Base-by-base conservation (phyloP, 2,888 invertebrate genomes). In the Epirrhoe tristata region DNA sequence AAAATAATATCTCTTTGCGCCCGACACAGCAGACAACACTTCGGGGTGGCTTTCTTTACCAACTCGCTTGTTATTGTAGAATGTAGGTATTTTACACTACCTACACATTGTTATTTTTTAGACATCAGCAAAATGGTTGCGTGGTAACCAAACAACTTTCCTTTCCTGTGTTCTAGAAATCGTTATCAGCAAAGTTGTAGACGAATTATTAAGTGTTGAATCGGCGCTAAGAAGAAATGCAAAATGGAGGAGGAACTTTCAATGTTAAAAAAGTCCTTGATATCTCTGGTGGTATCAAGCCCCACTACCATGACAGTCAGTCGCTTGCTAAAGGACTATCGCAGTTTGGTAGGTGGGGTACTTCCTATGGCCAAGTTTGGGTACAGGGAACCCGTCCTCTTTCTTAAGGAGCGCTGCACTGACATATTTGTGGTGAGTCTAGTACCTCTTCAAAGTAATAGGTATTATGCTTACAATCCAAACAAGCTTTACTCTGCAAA, bases 251-350 rank as follows among this genome's bases (percentile, higher is more conserved):
- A 80, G 31, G 89, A 90, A 60, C 50, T 92, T 14, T 79, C 79
- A 17, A 75, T 84, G 57, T 66, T 93, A 62, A 92, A 92, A 77
- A 74, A 79, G 17, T 77, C 79, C 71, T 77, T 93, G 62, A 82
- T 88, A 10, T 87, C 92, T 14, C 77, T 93, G 69, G 92, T 91
- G 72, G 91, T 93, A 69, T 93, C 93, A 5, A 85, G 86, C 66
- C 86, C 91, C 0, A 81, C 86, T 1, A 81, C 86, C 70, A 78
- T 93, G 74, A 87, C 90, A 61, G 81, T 86, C 63, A 79, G 81
- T n/a, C 68, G 83, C 4, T 75, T 93, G 58, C 60, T 84, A 68
- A 79, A 86, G 1, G 93, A 93, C 78, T 93, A 91, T 71, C 81
- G 83, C 32, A 79, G 70, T 69, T 84, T 92, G 83, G 74, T 91